Evolutionary conservation across 2,888 invertebrate genomes (phyloP), one percentile per base, ranked within the genome.

Genomic region (Troides oblongomaculatus): DNA sequence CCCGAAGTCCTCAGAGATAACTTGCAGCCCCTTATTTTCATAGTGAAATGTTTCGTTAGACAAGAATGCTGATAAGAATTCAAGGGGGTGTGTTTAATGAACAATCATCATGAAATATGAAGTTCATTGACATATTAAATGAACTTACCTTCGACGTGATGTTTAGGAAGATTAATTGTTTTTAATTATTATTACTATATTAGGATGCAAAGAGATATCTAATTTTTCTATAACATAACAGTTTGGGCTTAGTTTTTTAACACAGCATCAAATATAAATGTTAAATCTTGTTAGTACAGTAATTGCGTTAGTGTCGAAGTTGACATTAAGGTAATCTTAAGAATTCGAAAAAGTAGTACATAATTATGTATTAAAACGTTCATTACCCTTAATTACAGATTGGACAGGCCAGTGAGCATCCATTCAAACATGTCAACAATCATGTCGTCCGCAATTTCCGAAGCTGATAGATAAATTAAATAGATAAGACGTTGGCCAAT

Each of bases 391-490:
- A 61, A 62, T n/a, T 60, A 68, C 12, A 53, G 36, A 53, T 68
- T 60, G 36, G 67, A 62, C 57, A 60, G 57, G 68, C 50, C 25
- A 21, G 69, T 39, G 57, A 68, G 62, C 64, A 70, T 39, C 72
- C 72, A 73, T 75, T 73, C 70, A 77, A 78, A 67, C 62, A 53
- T 70, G 62, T 61, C 69, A 72, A 71, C 69, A 73, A 73, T 81
- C 79, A 78, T 77, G 78, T 71, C 74, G 76, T 77, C 74, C 70
- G 77, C 78, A 79, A 81, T 81, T 83, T 78, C 78, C 75, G 77
- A 75, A 79, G 75, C 73, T 77, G 78, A 78, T 79, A 82, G 85
- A 87, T 86, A 86, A 86, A 86, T 86, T 84, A 85, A 84, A 84
- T 78, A 80, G 85, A 86, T 86, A 87, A 80, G 82, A 82, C 83